phyloP scores from a whole-genome alignment of 92 coral and sea anemone genomes.

The Meandrina meandrites region DNA sequence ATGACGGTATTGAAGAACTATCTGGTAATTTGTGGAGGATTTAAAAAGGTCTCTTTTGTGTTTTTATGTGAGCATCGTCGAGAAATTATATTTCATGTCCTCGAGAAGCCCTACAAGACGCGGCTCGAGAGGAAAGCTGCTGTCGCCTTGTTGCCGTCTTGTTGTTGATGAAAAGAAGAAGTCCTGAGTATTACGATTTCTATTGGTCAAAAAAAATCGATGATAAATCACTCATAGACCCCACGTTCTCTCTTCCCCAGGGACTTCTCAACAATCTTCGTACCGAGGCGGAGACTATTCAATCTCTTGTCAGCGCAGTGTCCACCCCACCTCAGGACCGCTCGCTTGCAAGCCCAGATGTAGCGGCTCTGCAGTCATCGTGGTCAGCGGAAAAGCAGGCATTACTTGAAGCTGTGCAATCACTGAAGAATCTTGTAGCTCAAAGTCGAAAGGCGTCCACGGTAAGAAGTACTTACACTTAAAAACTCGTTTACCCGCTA shows the following conservation, averaged over 20 bases:
- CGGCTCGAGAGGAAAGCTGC: too few species aligned
- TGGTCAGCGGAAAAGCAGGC: conserved; percentile 93
- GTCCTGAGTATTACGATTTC: too few species aligned
- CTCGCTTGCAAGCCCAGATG: conserved; percentile 54
- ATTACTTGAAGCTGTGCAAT: conserved; percentile 81
- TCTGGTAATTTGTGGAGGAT: too few species aligned
- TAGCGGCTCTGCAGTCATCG: conserved; percentile 73
- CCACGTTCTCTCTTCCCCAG: conserved; percentile 29
- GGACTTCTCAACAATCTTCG: conserved; percentile 79
- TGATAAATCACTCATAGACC: background rate
- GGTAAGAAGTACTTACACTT: conserved; percentile 42
- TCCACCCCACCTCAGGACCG: conserved; percentile 60
- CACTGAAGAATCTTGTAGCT: conserved; percentile 71
- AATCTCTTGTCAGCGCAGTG: conserved; percentile 81
- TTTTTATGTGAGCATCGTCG: too few species aligned
- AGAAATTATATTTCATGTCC: too few species aligned
- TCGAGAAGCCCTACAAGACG: too few species aligned
- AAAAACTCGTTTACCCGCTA: too few species aligned
- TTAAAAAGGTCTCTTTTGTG: too few species aligned
- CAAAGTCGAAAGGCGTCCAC: conserved; percentile 71
- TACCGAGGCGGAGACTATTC: conserved; percentile 92
- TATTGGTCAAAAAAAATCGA: background rate
- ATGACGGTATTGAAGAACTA: too few species aligned
- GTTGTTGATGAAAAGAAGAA: too few species aligned
- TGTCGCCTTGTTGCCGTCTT: too few species aligned